Evolutionary conservation across 2,113 vertebrate species (phyloP).

Genomic region (Bombycilla garrulus): DNA sequence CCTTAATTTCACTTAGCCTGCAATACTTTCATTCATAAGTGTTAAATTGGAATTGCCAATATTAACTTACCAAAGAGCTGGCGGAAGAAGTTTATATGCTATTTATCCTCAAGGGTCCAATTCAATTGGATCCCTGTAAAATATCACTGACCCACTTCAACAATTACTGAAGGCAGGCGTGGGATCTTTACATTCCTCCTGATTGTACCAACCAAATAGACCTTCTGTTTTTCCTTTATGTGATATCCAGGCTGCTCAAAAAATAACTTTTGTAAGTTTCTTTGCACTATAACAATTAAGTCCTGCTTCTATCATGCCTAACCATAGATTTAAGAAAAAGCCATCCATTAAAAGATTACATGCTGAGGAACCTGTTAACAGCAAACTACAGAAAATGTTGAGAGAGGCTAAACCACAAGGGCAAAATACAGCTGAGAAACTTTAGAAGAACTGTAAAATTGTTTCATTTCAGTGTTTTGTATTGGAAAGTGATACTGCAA

Average conservation of each 20-base stretch:
- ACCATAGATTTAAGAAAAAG: background rate
- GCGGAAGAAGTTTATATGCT: conserved; percentile 26
- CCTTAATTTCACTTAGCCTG: conserved; percentile 56
- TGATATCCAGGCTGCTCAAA: background rate
- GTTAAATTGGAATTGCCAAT: conserved; percentile 52
- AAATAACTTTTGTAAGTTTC: background rate
- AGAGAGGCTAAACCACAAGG: background rate
- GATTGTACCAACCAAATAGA: background rate
- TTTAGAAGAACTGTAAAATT: background rate
- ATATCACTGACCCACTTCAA: conserved; percentile 71
- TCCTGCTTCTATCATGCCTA: background rate
- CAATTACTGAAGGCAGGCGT: conserved; percentile 48
- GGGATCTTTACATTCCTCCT: conserved; percentile 5
- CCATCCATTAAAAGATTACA: background rate
- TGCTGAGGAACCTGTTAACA: background rate
- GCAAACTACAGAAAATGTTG: background rate
- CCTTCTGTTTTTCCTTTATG: background rate
- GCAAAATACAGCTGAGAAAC: background rate
- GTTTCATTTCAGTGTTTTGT: background rate
- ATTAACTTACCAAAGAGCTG: conserved; percentile 56
- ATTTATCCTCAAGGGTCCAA: conserved; percentile 56
- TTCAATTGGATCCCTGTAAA: conserved; percentile 51
- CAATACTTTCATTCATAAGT: conserved; percentile 55
- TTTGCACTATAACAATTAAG: background rate
- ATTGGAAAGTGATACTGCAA: background rate